phyloP scores from a whole-genome alignment of 2,113 vertebrate species.

The Holacanthus passer region DNA sequence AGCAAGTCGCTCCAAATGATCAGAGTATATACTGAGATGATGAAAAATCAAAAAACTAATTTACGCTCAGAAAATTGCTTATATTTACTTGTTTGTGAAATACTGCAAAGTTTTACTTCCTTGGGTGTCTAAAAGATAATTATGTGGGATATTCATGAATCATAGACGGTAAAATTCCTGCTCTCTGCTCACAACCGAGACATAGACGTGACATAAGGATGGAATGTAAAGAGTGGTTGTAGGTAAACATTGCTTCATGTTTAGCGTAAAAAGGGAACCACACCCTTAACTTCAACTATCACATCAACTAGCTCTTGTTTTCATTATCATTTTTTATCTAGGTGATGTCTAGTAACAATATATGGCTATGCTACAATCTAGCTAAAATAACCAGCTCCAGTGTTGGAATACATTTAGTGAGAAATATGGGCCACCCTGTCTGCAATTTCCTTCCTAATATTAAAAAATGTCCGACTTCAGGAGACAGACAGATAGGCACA shows the following conservation, averaged over 20 bases:
- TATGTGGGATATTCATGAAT: not conserved
- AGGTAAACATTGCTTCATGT: not conserved
- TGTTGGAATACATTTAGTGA: not conserved
- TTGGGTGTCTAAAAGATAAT: not conserved
- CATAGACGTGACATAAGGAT: not conserved
- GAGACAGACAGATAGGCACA: not conserved
- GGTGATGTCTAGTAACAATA: not conserved
- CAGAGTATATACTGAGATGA: not conserved
- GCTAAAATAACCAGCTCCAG: slow-evolving; percentile 1
- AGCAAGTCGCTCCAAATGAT: not conserved
- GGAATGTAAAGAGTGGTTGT: not conserved
- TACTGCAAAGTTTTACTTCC: not conserved
- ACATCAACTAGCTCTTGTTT: not conserved
- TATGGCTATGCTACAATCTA: not conserved
- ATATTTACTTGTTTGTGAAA: not conserved
- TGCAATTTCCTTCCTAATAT: slow-evolving; percentile 30
- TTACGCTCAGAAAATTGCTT: not conserved
- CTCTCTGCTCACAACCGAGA: not conserved
- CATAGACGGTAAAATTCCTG: not conserved
- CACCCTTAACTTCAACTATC: not conserved
- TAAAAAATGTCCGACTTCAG: slow-evolving; percentile 16
- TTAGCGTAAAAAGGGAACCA: not conserved
- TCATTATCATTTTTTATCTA: too few species aligned
- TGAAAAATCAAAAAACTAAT: not conserved
- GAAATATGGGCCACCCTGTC: not conserved